Percentiles rank a stretch among this genome's conserved stretches.
These are phyloP conservation scores for Nebria salina DNA, from an alignment of 2,888 invertebrate species.

Conservation along the genomic window DNA sequence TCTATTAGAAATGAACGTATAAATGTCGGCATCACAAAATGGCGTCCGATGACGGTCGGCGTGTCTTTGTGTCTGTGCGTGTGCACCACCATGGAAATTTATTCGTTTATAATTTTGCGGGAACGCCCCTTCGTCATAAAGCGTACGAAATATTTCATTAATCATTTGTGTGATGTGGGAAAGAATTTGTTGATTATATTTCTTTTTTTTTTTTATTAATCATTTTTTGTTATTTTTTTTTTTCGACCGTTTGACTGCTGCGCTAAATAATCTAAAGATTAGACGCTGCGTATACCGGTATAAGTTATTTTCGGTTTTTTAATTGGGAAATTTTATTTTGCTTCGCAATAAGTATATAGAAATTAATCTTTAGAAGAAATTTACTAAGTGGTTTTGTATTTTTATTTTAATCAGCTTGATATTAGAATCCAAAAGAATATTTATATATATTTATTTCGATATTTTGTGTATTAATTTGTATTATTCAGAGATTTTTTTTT, in stretches of 20 bases:
- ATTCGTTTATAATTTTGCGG: conserved; percentile 54
- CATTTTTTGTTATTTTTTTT: conserved; percentile 9
- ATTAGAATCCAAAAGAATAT: no score
- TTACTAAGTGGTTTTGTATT: no score
- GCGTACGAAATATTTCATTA: conserved; percentile 52
- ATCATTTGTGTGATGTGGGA: conserved; percentile 49
- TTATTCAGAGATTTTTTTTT: no score
- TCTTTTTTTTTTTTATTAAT: conserved; percentile 44
- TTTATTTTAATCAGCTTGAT: no score
- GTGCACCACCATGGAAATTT: conserved; percentile 35
- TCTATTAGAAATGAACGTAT: conserved; percentile 12
- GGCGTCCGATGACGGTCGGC: conserved; percentile 13
- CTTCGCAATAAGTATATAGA: background rate
- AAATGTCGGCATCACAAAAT: conserved; percentile 1
- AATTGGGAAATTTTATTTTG: background rate
- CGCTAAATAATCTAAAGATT: background rate
- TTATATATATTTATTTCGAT: no score
- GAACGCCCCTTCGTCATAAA: conserved; percentile 52
- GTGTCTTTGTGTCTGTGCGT: conserved; percentile 52
- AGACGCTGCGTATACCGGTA: background rate
- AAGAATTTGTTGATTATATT: conserved; percentile 53
- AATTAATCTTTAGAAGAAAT: no score
- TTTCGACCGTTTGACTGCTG: conserved; percentile 28
- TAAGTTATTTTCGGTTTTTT: background rate
- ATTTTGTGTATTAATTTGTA: no score